Percentiles rank a stretch among this genome's conserved stretches.
These are phyloP conservation scores for Ceramica pisi DNA, from an alignment of 2,888 invertebrate genomes.

Conservation along the genomic window DNA sequence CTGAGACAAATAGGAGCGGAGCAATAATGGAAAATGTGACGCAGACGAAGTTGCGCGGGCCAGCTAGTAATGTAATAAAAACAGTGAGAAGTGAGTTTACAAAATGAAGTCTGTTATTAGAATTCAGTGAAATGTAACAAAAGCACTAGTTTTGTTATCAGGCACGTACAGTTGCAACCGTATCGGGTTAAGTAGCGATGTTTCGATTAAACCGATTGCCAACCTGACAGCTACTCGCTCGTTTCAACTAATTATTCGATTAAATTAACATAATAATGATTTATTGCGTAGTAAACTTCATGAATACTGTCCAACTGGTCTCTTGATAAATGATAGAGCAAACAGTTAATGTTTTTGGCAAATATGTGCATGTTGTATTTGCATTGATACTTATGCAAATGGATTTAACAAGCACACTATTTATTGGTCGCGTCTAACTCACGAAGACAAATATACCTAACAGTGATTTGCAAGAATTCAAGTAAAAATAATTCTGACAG, in stretches of 20 bases:
- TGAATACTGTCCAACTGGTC: slow-evolving; percentile 10
- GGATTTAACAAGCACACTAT: slow-evolving; percentile 4
- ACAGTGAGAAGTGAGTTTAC: not conserved
- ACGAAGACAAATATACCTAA: slow-evolving; percentile 9
- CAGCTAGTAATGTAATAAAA: too few relatives aligned
- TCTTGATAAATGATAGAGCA: slow-evolving; percentile 18
- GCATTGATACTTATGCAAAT: slow-evolving; percentile 30
- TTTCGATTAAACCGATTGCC: slow-evolving; percentile 39
- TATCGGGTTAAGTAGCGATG: slow-evolving; percentile 18
- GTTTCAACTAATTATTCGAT: slow-evolving; percentile 37
- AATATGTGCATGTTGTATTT: slow-evolving; percentile 11
- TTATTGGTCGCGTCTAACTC: slow-evolving; percentile 9
- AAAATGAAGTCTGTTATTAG: slow-evolving; percentile 17
- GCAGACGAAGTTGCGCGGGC: too few relatives aligned
- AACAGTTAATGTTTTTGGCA: slow-evolving; percentile 19
- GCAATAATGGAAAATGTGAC: too few relatives aligned
- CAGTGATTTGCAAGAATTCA: slow-evolving; percentile 3
- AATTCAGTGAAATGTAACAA: slow-evolving; percentile 38
- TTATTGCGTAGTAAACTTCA: slow-evolving; percentile 8
- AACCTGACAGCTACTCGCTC: slow-evolving; percentile 38
- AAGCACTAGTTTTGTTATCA: slow-evolving; percentile 45
- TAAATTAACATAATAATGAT: slow-evolving; percentile 31
- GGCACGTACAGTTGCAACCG: slow-evolving; percentile 42
- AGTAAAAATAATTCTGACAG: not conserved
- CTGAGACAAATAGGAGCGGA: too few relatives aligned